Percentiles rank a stretch among this genome's conserved stretches.
phyloP scores from a whole-genome alignment of 2,113 vertebrate genomes.

The Oncorhynchus kisutch region DNA sequence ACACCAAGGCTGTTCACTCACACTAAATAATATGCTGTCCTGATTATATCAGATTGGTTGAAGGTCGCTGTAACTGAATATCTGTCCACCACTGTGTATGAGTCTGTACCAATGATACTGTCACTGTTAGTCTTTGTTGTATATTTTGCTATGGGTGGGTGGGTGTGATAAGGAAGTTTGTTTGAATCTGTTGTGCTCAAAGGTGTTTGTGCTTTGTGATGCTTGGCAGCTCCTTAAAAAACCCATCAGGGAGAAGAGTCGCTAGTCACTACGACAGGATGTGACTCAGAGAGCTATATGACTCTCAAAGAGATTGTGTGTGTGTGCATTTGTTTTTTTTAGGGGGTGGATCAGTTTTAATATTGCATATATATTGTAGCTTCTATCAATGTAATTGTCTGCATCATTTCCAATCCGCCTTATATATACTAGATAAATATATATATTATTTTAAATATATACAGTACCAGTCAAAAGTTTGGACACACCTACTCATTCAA shows the following conservation, averaged over 20 bases:
- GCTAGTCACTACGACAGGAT: not conserved
- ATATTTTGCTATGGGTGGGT: not conserved
- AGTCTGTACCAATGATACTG: not conserved
- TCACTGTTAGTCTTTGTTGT: not conserved
- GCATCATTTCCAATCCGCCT: too few relatives aligned
- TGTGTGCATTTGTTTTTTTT: too few relatives aligned
- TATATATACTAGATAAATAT: too few relatives aligned
- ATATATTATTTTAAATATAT: too few relatives aligned
- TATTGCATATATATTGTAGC: too few relatives aligned
- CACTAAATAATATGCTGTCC: constrained; percentile 24
- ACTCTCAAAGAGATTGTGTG: not conserved
- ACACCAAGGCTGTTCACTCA: too few relatives aligned
- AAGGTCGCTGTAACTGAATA: not conserved
- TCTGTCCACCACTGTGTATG: not conserved
- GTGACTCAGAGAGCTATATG: not conserved
- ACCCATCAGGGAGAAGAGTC: not conserved
- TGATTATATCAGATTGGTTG: constrained; percentile 24
- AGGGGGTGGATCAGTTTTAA: too few relatives aligned
- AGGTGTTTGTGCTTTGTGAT: too few relatives aligned
- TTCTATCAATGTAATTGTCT: too few relatives aligned
- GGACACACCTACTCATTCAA: too few relatives aligned
- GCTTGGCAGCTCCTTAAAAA: too few relatives aligned
- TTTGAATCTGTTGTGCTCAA: not conserved
- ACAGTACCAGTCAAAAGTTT: too few relatives aligned
- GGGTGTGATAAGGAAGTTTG: not conserved